Conservation (phyloP, 2,888 invertebrate genomes). For the Eupeodes latifasciatus region DNA sequence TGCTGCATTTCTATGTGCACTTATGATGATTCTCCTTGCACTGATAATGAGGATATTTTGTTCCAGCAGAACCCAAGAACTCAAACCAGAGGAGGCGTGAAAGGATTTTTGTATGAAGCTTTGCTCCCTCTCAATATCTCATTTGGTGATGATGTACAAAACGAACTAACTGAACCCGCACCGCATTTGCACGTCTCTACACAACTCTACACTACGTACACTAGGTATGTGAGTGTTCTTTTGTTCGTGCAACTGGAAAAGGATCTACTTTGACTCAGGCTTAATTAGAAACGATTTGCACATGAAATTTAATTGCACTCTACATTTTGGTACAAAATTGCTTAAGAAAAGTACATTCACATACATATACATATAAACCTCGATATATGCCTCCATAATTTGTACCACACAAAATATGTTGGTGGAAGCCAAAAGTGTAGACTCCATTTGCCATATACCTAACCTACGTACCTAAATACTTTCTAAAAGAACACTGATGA, state of each 20-base stretch:
- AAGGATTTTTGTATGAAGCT: slow-evolving; percentile 9
- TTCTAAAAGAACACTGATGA: slow-evolving; percentile 17
- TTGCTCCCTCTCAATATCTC: slow-evolving; percentile 11
- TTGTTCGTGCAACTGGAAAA: slow-evolving; percentile 60
- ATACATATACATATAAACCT: not conserved
- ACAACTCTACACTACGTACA: not conserved
- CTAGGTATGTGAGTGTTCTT: slow-evolving; percentile 25
- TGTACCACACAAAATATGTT: slow-evolving; percentile 24
- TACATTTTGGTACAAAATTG: slow-evolving; percentile 51
- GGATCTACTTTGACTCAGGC: slow-evolving; percentile 63
- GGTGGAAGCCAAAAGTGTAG: slow-evolving; percentile 11
- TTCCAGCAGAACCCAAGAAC: not conserved
- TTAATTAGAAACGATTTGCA: slow-evolving; percentile 75
- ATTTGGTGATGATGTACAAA: slow-evolving; percentile 6
- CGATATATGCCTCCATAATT: not conserved
- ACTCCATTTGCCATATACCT: not conserved
- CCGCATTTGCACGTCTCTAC: slow-evolving; percentile 43
- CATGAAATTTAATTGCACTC: slow-evolving; percentile 72
- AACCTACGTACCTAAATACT: too few species aligned
- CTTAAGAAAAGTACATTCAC: not conserved
- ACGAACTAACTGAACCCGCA: slow-evolving; percentile 26
- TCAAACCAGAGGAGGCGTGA: too few species aligned
- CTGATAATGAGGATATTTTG: slow-evolving; percentile 65
- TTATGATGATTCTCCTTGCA: slow-evolving; percentile 43
- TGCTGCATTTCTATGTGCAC: not conserved